phyloP scores from a whole-genome alignment of 2,113 vertebrate genomes.

The Ophiodon elongatus region DNA sequence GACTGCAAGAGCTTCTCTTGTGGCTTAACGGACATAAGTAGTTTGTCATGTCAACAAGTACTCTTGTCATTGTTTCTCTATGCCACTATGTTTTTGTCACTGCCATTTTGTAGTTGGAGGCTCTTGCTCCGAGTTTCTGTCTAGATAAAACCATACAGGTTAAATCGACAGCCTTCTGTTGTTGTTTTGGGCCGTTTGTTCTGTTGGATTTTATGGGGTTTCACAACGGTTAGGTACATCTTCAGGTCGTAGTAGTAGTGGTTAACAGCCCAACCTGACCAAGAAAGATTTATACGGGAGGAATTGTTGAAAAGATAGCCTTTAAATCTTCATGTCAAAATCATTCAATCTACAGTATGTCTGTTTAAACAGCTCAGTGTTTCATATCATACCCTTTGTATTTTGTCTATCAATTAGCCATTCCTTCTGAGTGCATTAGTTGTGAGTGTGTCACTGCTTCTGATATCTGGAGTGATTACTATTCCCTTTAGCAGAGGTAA shows the following conservation, averaged over 20 bases:
- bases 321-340: background rate
- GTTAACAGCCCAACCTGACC: background rate
- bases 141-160: background rate
- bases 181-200: background rate
- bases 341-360: background rate
- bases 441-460: slow-evolving; percentile 29
- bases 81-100: background rate
- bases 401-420: background rate
- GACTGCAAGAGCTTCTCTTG: background rate
- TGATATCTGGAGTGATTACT: slow-evolving; percentile 47
- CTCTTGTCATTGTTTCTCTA: background rate
- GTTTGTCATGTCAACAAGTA: background rate
- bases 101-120: background rate
- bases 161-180: background rate
- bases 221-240: background rate
- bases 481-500: slow-evolving; percentile 57
- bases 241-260: background rate
- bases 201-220: background rate
- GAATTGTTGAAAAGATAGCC: background rate
- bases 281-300: background rate
- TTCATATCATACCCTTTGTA: background rate
- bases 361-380: background rate
- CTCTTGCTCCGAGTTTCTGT: background rate
- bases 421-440: slow-evolving; percentile 7
- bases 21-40: background rate